These are phyloP conservation scores for Lagria hirta DNA, from an alignment of 2,888 invertebrate species.

Conservation along the genomic window DNA sequence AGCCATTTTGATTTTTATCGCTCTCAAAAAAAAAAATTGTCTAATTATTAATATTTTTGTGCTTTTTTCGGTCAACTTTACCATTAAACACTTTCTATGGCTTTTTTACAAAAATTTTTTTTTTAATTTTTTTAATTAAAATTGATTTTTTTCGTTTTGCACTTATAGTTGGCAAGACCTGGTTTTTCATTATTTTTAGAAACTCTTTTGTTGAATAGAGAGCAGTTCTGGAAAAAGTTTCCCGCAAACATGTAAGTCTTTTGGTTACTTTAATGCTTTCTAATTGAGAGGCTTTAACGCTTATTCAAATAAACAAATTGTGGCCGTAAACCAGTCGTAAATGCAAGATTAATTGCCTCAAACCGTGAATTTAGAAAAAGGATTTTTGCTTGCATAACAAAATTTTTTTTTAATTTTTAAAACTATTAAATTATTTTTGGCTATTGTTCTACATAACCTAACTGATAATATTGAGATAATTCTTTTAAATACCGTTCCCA, in stretches of 20 bases:
- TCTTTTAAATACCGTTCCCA: no score
- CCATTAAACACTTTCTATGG: not conserved
- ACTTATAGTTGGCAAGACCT: slow-evolving; percentile 5
- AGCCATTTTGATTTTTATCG: slow-evolving; percentile 49
- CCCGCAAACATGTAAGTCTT: slow-evolving; percentile 12
- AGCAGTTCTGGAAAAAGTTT: not conserved
- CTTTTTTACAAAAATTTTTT: no score
- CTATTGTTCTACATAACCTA: no score
- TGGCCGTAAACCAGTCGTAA: slow-evolving; percentile 18
- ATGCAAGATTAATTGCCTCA: slow-evolving; percentile 11
- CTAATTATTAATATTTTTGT: slow-evolving; percentile 2
- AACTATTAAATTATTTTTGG: no score
- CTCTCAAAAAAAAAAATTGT: slow-evolving; percentile 9
- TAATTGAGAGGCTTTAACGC: slow-evolving; percentile 13
- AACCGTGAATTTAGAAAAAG: no score
- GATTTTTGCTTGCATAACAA: no score
- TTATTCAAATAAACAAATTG: slow-evolving; percentile 16
- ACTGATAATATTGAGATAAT: no score
- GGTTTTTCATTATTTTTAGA: slow-evolving; percentile 12
- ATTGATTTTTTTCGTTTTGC: slow-evolving; percentile 7
- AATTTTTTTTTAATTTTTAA: no score
- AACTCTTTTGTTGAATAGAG: slow-evolving; percentile 13
- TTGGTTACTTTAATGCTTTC: slow-evolving; percentile 10
- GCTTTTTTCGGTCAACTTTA: slow-evolving; percentile 3
- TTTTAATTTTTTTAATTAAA: slow-evolving; percentile 10